Conservation (phyloP, 2,888 invertebrate genomes). For the Kuschelorhynchus macadamiae region DNA sequence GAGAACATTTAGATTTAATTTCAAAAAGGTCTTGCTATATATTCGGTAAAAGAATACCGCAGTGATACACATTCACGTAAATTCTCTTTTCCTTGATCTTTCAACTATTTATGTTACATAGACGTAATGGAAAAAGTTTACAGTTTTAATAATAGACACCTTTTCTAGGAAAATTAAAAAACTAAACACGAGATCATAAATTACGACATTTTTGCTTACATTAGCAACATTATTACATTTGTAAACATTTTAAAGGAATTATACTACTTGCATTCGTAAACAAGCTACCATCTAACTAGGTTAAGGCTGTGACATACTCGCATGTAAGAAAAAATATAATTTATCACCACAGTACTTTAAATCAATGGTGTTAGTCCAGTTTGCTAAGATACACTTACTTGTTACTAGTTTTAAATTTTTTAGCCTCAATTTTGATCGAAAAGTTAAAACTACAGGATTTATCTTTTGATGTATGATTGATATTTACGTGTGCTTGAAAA, state of each 20-base stretch:
- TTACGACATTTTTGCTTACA: conserved; percentile 49
- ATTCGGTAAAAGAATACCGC: no score
- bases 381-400: conserved; percentile 20
- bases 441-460: no score
- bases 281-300: conserved; percentile 41
- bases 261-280: conserved; percentile 45
- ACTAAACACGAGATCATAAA: conserved; percentile 36
- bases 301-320: conserved; percentile 48
- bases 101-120: neutral
- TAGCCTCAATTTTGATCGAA: conserved; percentile 1
- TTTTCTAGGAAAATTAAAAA: conserved; percentile 28
- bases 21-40: no score
- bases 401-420: conserved; percentile 17
- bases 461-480: no score
- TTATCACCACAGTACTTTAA: conserved; percentile 32
- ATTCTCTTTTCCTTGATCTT: no score
- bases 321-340: conserved; percentile 15
- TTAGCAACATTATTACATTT: conserved; percentile 46
- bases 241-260: conserved; percentile 50
- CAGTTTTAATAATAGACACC: neutral
- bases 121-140: neutral
- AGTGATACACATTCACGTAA: no score
- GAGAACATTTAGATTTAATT: no score
- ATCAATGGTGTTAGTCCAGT: conserved; percentile 30
- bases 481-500: no score